Percentiles rank a stretch among this genome's conserved stretches.
phyloP scores from a whole-genome alignment of 2,797 vertebrate species.

The Prionace glauca region DNA sequence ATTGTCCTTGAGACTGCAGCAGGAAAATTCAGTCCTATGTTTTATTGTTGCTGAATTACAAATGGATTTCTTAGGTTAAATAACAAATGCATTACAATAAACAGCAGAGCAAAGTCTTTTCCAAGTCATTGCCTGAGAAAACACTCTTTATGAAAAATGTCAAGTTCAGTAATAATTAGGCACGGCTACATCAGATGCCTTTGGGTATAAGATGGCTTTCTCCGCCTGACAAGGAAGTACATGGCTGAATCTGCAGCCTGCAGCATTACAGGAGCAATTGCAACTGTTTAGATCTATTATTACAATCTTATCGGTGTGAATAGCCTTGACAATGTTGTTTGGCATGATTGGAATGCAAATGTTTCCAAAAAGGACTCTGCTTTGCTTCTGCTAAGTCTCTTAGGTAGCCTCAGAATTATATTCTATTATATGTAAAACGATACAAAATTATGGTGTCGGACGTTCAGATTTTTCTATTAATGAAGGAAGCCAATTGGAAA shows the following conservation, averaged over 20 bases:
- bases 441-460: not conserved
- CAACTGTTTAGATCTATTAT: not conserved
- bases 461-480: slow-evolving; percentile 23
- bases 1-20: not conserved
- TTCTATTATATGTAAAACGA: not conserved
- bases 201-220: not conserved
- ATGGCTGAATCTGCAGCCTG: not conserved
- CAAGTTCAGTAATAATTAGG: not conserved
- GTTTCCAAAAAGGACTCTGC: not conserved
- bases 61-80: not conserved
- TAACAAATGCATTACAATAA: not conserved
- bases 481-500: not conserved
- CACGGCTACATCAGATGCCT: not conserved
- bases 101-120: not conserved
- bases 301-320: slow-evolving; percentile 7
- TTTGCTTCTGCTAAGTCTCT: not conserved
- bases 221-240: not conserved
- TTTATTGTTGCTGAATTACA: not conserved
- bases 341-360: slow-evolving; percentile 31
- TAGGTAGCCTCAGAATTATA: not conserved
- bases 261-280: not conserved
- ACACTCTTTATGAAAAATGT: not conserved
- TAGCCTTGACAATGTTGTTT: slow-evolving; percentile 13
- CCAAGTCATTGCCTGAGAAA: not conserved
- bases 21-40: not conserved